A percentile compares a stretch with the other conserved stretches of the same genome.
These are phyloP conservation scores for Drosophila trichaetosa DNA, from an alignment of 2,888 invertebrate species.

Conservation along the genomic window DNA sequence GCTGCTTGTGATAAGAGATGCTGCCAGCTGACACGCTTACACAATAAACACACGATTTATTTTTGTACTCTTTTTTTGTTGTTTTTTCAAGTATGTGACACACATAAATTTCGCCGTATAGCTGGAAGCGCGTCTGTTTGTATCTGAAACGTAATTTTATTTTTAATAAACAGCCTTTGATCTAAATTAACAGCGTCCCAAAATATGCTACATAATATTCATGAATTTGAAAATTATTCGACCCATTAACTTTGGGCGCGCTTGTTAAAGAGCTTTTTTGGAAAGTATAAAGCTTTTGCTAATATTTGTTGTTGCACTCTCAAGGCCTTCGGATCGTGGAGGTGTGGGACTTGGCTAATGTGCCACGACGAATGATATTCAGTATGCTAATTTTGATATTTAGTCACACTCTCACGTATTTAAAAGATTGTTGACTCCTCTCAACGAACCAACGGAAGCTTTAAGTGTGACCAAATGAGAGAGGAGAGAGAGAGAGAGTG, in stretches of 20 bases:
- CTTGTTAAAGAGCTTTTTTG: slow-evolving; percentile 19
- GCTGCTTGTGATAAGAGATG: slow-evolving; percentile 43
- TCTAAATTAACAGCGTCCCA: slow-evolving; percentile 12
- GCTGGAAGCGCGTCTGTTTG: slow-evolving; percentile 17
- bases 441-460: slow-evolving; percentile 21
- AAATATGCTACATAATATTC: slow-evolving; percentile 9
- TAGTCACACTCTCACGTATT: slow-evolving; percentile 6
- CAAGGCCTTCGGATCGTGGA: slow-evolving; percentile 40
- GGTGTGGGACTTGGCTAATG: slow-evolving; percentile 37
- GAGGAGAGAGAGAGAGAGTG: slow-evolving; percentile 3
- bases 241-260: slow-evolving; percentile 3
- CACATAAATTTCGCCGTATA: slow-evolving; percentile 19
- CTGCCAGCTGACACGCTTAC: slow-evolving; percentile 36
- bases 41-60: slow-evolving; percentile 38
- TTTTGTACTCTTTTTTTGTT: slow-evolving; percentile 21
- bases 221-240: not conserved
- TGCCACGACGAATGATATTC: slow-evolving; percentile 37
- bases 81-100: slow-evolving; percentile 12
- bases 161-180: slow-evolving; percentile 37
- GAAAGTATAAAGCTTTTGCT: slow-evolving; percentile 2
- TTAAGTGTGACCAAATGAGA: slow-evolving; percentile 1
- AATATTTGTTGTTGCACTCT: not conserved
- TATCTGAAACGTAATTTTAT: slow-evolving; percentile 24
- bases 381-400: slow-evolving; percentile 9
- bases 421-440: slow-evolving; percentile 36